Evolutionary conservation across 2,797 vertebrate species (phyloP).

Genomic region (Rhynchotus rufescens): DNA sequence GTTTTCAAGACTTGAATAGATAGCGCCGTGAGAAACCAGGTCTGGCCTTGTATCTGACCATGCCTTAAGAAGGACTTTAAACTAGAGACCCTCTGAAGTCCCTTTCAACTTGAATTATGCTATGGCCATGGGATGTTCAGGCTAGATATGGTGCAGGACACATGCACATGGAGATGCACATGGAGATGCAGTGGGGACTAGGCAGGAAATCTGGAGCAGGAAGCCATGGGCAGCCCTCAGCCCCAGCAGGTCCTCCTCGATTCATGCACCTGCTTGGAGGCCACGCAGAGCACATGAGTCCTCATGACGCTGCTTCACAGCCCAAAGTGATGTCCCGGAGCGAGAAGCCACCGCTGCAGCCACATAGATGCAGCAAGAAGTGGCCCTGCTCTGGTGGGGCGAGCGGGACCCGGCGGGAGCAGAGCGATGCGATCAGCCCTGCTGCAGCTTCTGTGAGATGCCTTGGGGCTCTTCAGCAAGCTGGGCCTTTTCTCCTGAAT

Average conservation of each 20-base stretch:
- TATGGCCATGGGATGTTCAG: neutral
- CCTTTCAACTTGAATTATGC: neutral
- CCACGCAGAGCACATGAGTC: neutral
- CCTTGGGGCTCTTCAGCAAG: neutral
- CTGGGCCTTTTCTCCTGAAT: neutral
- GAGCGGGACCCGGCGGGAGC: neutral
- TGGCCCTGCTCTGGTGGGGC: neutral
- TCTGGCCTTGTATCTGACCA: neutral
- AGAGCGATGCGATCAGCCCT: accelerated
- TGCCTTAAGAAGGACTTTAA: neutral
- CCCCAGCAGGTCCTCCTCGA: neutral
- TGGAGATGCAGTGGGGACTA: neutral
- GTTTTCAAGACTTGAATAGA: neutral
- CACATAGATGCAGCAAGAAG: accelerated
- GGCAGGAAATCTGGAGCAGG: neutral
- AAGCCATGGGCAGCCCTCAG: neutral
- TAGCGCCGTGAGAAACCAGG: neutral
- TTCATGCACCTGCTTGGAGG: accelerated
- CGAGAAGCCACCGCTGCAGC: neutral
- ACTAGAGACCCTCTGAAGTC: neutral
- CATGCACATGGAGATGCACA: neutral
- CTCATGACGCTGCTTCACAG: neutral
- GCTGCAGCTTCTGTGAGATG: neutral
- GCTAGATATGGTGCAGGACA: neutral
- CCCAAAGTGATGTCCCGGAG: neutral